phyloP scores from a whole-genome alignment of 1,140 invertebrate species.

The Lordiphosa clarofinis region DNA sequence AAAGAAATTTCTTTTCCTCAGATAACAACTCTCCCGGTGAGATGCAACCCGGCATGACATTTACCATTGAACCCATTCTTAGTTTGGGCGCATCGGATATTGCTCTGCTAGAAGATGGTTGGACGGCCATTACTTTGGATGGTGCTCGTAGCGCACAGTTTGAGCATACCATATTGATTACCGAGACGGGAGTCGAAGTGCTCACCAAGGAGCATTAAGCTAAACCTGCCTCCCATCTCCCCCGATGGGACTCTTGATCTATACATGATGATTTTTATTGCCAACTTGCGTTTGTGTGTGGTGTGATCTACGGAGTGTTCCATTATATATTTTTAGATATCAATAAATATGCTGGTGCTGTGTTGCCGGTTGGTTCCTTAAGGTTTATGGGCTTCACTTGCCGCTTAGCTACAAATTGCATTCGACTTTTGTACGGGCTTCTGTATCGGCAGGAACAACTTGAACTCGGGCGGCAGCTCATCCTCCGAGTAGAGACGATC shows the following conservation, averaged over 20 bases:
- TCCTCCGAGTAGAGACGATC: conserved; percentile 99
- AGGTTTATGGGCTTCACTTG: background rate
- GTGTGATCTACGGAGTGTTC: conserved; percentile 1
- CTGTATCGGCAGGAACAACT: conserved; percentile 96
- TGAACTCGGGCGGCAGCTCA: conserved; percentile 99
- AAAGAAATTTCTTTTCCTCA: conserved; percentile 61
- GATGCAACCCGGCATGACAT: conserved; percentile 94
- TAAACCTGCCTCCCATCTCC: background rate
- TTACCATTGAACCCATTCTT: conserved; percentile 96
- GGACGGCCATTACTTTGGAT: conserved; percentile 92
- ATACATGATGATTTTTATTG: conserved; percentile 28
- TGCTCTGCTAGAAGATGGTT: conserved; percentile 89
- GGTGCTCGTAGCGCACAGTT: conserved; percentile 91
- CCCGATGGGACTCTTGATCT: too few relatives aligned
- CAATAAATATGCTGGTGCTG: conserved; percentile 30
- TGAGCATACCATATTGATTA: conserved; percentile 95
- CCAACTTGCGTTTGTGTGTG: conserved; percentile 1
- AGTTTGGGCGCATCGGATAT: conserved; percentile 86
- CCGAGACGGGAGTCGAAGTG: conserved; percentile 85
- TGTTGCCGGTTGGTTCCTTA: conserved; percentile 10
- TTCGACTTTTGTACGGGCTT: conserved; percentile 80
- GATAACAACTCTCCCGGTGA: conserved; percentile 85
- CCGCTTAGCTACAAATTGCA: conserved; percentile 53
- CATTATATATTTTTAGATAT: conserved; percentile 12
- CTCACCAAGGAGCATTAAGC: conserved; percentile 81